Evolutionary conservation across 2,888 invertebrate species (phyloP).

Genomic region (Sycophila texana): DNA sequence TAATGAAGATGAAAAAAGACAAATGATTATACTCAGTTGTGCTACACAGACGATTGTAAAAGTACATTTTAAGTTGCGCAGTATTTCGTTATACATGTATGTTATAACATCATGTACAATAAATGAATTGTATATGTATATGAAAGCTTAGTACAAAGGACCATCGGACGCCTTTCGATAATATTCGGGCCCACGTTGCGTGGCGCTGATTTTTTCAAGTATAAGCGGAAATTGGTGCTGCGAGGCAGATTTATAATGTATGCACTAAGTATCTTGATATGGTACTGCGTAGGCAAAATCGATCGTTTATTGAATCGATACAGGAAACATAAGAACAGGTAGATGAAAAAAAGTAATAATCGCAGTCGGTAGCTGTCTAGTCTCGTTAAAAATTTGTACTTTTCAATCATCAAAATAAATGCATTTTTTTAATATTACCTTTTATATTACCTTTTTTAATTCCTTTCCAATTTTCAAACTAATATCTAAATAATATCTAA

Average conservation of each 20-base stretch:
- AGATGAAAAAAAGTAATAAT: slow-evolving; percentile 50
- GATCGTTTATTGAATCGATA: slow-evolving; percentile 42
- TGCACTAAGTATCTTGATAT: slow-evolving; percentile 21
- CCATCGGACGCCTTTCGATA: slow-evolving; percentile 51
- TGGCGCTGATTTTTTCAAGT: slow-evolving; percentile 30
- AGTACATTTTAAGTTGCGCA: slow-evolving; percentile 20
- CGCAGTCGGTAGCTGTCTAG: slow-evolving; percentile 71
- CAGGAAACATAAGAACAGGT: slow-evolving; percentile 40
- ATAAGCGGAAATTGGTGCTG: slow-evolving; percentile 20
- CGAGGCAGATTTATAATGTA: slow-evolving; percentile 28
- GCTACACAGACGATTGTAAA: slow-evolving; percentile 32
- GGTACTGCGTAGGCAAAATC: slow-evolving; percentile 20
- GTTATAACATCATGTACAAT: slow-evolving; percentile 23
- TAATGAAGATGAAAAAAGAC: slow-evolving; percentile 43
- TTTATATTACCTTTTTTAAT: not conserved
- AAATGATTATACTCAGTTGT: slow-evolving; percentile 47
- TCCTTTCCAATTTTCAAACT: not conserved
- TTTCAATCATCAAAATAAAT: slow-evolving; percentile 70
- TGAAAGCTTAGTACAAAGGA: slow-evolving; percentile 55
- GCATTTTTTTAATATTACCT: slow-evolving; percentile 50
- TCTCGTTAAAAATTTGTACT: slow-evolving; percentile 72
- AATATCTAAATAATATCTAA: not conserved
- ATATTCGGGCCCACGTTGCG: slow-evolving; percentile 21
- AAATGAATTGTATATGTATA: slow-evolving; percentile 21
- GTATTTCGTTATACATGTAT: slow-evolving; percentile 44